phyloP scores from a whole-genome alignment of 2,113 vertebrate species.

The Cyanoderma ruficeps region DNA sequence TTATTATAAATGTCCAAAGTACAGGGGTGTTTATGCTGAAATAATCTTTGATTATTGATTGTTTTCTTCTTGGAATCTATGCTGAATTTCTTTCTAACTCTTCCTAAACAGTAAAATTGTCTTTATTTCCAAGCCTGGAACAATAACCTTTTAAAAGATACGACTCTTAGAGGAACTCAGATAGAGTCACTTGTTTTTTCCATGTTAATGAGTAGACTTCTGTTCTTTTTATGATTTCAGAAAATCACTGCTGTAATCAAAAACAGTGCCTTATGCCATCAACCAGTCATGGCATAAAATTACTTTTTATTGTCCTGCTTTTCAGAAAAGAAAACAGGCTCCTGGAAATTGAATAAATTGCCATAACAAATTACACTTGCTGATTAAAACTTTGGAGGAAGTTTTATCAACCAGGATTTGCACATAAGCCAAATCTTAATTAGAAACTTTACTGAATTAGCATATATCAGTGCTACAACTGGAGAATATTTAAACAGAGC shows the following conservation, averaged over 20 bases:
- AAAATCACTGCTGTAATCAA: not conserved
- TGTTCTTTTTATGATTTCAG: not conserved
- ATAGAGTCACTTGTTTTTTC: not conserved
- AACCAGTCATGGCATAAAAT: not conserved
- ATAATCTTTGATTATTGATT: not conserved
- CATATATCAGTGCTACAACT: not conserved
- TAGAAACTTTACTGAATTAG: not conserved
- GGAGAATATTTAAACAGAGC: not conserved
- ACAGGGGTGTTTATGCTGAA: not conserved
- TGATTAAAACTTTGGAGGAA: constrained; percentile 13
- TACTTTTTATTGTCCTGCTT: not conserved
- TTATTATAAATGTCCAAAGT: not conserved
- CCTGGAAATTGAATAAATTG: not conserved
- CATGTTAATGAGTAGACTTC: not conserved
- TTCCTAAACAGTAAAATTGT: not conserved
- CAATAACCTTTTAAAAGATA: not conserved
- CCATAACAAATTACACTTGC: not conserved
- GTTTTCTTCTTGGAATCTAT: not conserved
- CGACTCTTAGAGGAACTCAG: not conserved
- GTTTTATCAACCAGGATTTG: not conserved
- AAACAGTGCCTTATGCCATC: not conserved
- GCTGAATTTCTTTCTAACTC: not conserved
- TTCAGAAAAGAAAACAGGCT: not conserved
- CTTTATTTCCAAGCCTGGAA: not conserved
- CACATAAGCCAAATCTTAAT: not conserved